A percentile compares a stretch with the other conserved stretches of the same genome.
phyloP scores from a whole-genome alignment of 2,888 invertebrate genomes.

The Thyatira batis region DNA sequence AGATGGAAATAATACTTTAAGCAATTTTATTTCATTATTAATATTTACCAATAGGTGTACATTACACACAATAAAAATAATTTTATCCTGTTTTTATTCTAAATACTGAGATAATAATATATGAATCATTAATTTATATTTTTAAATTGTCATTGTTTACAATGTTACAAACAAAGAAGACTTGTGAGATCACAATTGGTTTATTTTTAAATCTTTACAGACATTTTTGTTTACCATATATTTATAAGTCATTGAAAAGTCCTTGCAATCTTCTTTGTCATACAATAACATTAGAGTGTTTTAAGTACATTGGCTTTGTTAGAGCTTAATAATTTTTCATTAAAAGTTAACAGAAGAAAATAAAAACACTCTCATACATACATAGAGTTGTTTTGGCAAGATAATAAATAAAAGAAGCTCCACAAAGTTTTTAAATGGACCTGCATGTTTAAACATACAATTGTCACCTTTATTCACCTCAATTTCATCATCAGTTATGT shows the following conservation, averaged over 20 bases:
- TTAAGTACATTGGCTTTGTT: too few species aligned
- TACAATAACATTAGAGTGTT: background rate
- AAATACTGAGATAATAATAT: too few species aligned
- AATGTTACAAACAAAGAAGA: background rate
- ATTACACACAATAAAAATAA: too few species aligned
- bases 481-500: slow-evolving; percentile 66
- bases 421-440: background rate
- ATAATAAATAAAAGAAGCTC: background rate
- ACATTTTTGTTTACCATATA: background rate
- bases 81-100: too few species aligned
- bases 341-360: too few species aligned
- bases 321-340: too few species aligned
- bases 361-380: too few species aligned
- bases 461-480: slow-evolving; percentile 47
- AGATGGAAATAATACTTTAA: too few species aligned
- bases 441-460: background rate
- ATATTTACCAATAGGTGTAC: too few species aligned
- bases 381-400: too few species aligned
- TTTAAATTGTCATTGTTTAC: background rate
- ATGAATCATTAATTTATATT: too few species aligned
- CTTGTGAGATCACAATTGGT: background rate
- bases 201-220: background rate
- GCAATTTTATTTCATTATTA: too few species aligned
- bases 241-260: background rate
- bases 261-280: background rate